Evolutionary conservation across 1,140 invertebrate genomes (phyloP), one percentile per base, ranked within the genome.

Genomic region (Drosophila busckii): DNA sequence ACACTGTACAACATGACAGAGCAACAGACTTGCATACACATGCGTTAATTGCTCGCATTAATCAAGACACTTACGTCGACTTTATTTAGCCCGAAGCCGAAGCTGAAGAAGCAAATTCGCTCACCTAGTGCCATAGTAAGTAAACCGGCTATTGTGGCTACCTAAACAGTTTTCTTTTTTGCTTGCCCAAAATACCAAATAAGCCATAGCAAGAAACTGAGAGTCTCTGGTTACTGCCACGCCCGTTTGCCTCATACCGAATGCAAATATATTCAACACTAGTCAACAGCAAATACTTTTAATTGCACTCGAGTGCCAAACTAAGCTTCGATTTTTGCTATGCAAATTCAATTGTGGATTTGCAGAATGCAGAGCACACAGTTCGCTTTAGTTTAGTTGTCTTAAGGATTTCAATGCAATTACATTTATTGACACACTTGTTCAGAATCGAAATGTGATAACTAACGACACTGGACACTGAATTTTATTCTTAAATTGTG

Each of bases 21-120:
- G 31, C 25, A 25, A 23, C 22, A 26, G 44, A 46, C 48, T 68
- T 38, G 58, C 32, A 49, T n/a, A n/a, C 46, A 44, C 15, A 13
- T 19, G 12, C 34, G 22, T 23, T 68, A 80, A 80, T 64, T 80
- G 58, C 49, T 9, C 50, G 40, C 52, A 80, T 78, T 61, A 80
- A 80, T 80, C 68, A 78, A 49, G n/a, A 9, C 8, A 15, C 35
- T 12, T 38, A 4, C 13, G 15, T 16, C 23, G 26, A 22, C 28
- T 41, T 23, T 17, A 34, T n/a, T 25, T 41, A 23, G 13, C 12
- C 26, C 12, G 23, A 50, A 40, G 35, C 25, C 13, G 31, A 17
- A 46, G 52, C 34, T 65, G 32, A 31, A 58, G n/a, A n/a, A n/a
- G n/a, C n/a, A n/a, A n/a, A n/a, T n/a, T n/a, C n/a, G n/a, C n/a